phyloP scores from a whole-genome alignment of 1,140 invertebrate species.

The Philotrypesis tridentata region DNA sequence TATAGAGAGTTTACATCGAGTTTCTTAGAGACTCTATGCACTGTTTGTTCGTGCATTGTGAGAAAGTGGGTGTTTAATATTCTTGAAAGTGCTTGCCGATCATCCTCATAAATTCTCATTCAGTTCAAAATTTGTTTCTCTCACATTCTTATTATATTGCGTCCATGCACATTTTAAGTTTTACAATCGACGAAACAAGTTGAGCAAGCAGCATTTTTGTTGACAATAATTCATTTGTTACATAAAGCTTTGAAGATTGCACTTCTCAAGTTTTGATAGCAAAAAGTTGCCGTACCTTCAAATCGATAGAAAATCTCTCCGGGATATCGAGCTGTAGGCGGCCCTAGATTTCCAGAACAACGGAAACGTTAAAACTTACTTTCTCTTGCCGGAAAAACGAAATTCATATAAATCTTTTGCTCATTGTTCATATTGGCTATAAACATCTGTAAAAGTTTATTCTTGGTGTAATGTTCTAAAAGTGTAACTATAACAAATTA shows the following conservation, averaged over 20 bases:
- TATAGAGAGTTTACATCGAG: neutral
- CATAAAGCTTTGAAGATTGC: neutral
- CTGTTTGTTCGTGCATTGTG: constrained; percentile 27
- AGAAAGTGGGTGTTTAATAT: constrained; percentile 13
- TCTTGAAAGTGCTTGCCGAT: constrained; percentile 13
- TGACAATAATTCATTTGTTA: neutral
- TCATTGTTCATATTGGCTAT: too few species aligned
- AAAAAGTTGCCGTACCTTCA: neutral
- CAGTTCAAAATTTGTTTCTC: neutral
- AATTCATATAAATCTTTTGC: neutral
- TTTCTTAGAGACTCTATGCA: constrained; percentile 24
- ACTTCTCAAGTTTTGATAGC: neutral
- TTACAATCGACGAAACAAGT: neutral
- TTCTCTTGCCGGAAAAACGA: neutral
- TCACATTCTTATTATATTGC: neutral
- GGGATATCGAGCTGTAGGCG: neutral
- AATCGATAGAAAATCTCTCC: neutral
- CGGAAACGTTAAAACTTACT: neutral
- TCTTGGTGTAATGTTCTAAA: too few species aligned
- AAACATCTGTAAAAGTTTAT: too few species aligned
- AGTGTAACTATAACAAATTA: too few species aligned
- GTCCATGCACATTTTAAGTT: neutral
- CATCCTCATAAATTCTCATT: neutral
- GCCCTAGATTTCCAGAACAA: neutral
- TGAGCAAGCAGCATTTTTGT: neutral